Evolutionary conservation across 2,797 vertebrate species (phyloP), one percentile per base, ranked within the genome.

Genomic region (Chrosomus eos): DNA sequence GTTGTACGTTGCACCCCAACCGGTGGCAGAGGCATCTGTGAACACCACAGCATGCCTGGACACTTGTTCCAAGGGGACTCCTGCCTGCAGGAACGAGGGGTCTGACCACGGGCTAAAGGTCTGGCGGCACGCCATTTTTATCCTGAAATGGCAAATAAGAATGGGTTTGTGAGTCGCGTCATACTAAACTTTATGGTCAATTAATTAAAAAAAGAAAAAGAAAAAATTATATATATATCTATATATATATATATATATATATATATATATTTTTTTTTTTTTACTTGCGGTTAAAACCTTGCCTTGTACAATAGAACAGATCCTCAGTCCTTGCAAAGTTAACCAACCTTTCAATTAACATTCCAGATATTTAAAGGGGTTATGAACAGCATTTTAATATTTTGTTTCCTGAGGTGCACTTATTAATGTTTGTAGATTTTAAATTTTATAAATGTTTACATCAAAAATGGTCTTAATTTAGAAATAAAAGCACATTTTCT

Each of bases 101-200:
- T 33, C 31, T 33, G 31, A 33, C 31, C 31, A 31, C 1, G 31
- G 31, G 31, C 31, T 31, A 3, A 31, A 31, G 31, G 31, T n/a
- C n/a, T n/a, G n/a, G n/a, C n/a, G n/a, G n/a, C n/a, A n/a, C n/a
- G n/a, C n/a, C 36, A 9, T 31, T 81, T 55, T 40, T 3, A 53
- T 72, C 18, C 71, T 60, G 6, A 81, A 72, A 72, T 81, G 38
- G 68, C 36, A 55, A 72, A 16, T 45, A 60, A 33, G 16, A 81
- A 81, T 43, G 11, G 9, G 1, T 55, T 70, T 81, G 18, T 43
- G 36, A 40, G 18, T 40, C n/a, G 3, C 7, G 38, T 53, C 23
- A 51, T 18, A 14, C 28, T 68, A 31, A 31, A 18, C 26, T 19
- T 21, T 26, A 21, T 28, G 14, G 8, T 10, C 31, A 58, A 16